Evolutionary conservation across 2,888 invertebrate species (phyloP), one percentile per base, ranked within the genome.

Genomic region (Axea sp.): DNA sequence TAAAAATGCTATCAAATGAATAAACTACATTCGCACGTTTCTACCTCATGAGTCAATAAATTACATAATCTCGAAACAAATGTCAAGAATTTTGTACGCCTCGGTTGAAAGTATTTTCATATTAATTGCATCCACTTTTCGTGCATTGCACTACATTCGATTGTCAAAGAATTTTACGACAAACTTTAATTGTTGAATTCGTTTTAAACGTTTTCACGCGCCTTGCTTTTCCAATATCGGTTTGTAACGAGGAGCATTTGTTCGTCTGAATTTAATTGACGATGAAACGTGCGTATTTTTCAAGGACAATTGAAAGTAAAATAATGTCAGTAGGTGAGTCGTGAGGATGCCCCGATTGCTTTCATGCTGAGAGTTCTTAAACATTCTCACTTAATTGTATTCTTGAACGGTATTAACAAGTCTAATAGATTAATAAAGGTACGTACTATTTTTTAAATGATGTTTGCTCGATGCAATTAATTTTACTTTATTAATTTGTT

Each of bases 311-410:
- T 45, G 45, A 59, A 59, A 45, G 59, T 45, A 45, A 59, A 59
- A 59, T 59, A 59, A 59, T 57, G 59, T 59, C 59, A 59, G 45
- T 59, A 45, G 45, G 59, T 59, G 33, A 59, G 17, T 9, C 9
- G 11, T 9, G 43, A 43, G 41, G 43, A 57, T 55, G 28, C 55
- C 31, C 39, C 31, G 41, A 14, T 43, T 43, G 57, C 31, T 57
- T 33, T 14, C 43, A 33, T 43, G 31, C 33, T 24, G 24, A 31
- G 19, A 30, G 26, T 30, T 55, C 19, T 51, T 12, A 24, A 12
- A 51, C 33, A 33, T 35, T 14, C 49, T 35, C 49, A 17, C n/a
- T 33, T 22, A 31, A 49, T 49, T 47, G 31, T 31, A 47, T 31
- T 47, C 31, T 17, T 12, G 8, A 31, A 31, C 47, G 17, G 17